Evolutionary conservation across 1,140 invertebrate species (phyloP), one percentile per base, ranked within the genome.

Genomic region (Helicoverpa armigera): DNA sequence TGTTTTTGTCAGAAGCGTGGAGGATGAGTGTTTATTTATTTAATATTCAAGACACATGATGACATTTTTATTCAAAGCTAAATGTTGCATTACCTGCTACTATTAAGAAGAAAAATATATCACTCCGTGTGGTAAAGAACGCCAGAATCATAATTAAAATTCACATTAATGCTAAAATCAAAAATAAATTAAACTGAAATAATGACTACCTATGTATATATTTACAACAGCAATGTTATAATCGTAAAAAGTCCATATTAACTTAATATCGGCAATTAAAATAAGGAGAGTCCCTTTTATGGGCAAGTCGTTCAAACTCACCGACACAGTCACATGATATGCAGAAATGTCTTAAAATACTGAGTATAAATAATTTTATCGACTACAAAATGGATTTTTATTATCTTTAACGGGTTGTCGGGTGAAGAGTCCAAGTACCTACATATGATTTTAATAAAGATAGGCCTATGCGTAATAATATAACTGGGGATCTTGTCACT

Each of bases 331-430:
- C 69, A 53, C 23, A 72, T 53, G 69, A 54, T 72, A 72, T 72
- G 48, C 69, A 70, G 48, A 70, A 69, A 70, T 48, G 51, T 12
- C 67, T 72, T 23, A 72, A 65, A 72, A 72, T 72, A 54, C 50
- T 23, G 12, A 23, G 18, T 18, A 72, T 72, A 29, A 72, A 72
- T 53, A 53, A 29, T 72, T 72, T 72, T 72, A 72, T 72, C 54
- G 50, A 53, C 69, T 72, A 72, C 69, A 54, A 72, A 72, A 72
- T 72, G 69, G 69, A 53, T 72, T 72, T 69, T 72, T 72, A 72
- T 72, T 72, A 53, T 54, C 69, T 72, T 72, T 54, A 54, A 72
- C 23, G 35, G 35, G 35, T 43, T 29, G 50, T 11, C 50, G n/a
- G 18, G 16, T 53, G 13, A 70, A 29, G 67, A 70, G 18, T 70